phyloP scores from a whole-genome alignment of 2,113 vertebrate genomes.

The Colaptes auratus region DNA sequence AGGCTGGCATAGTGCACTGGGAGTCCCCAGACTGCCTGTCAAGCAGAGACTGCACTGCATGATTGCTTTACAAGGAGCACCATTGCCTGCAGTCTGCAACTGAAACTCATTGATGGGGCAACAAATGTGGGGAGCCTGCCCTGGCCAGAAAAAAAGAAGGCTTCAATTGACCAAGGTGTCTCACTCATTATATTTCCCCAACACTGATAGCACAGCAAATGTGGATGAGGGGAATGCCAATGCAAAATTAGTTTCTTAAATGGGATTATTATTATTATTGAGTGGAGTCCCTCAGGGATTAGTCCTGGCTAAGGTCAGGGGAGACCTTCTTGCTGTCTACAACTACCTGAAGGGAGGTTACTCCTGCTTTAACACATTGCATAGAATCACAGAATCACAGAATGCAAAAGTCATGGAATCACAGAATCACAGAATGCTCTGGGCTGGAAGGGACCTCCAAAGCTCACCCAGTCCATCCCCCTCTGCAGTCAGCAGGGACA shows the following conservation, averaged over 20 bases:
- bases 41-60: not conserved
- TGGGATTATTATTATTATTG: no score
- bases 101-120: not conserved
- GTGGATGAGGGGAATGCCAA: not conserved
- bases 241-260: not conserved
- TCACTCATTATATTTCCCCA: not conserved
- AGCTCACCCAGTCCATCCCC: no score
- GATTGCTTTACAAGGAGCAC: not conserved
- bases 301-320: no score
- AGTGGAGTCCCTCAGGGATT: no score
- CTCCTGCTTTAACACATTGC: not conserved
- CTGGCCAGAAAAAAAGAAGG: not conserved
- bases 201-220: not conserved
- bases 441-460: no score
- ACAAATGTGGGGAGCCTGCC: not conserved
- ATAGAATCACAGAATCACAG: no score
- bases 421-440: no score
- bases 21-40: not conserved
- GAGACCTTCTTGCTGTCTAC: no score
- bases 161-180: not conserved
- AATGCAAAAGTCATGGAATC: not conserved
- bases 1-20: not conserved
- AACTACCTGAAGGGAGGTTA: not conserved
- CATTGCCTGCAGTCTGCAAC: not conserved
- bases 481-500: no score